Evolutionary conservation across 2,113 vertebrate genomes (phyloP).

Genomic region (Noturus placidus): DNA sequence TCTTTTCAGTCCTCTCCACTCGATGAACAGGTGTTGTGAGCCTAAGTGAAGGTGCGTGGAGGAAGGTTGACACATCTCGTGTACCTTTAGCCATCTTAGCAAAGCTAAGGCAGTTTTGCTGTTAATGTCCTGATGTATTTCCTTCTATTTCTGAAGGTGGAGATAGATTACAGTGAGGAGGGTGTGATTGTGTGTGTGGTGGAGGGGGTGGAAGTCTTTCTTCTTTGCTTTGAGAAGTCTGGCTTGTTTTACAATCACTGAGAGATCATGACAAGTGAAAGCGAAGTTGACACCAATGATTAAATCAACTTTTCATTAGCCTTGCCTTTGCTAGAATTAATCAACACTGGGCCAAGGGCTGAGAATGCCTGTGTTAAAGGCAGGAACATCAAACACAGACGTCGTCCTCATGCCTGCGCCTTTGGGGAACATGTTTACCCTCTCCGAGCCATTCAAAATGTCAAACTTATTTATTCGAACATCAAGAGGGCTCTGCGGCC

Average conservation of each 20-base stretch:
- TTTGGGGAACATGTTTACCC: conserved; percentile 55
- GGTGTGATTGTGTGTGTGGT: background rate
- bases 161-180: background rate
- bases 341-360: conserved; percentile 27
- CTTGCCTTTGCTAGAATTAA: conserved; percentile 45
- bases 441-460: conserved; percentile 54
- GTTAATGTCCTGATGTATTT: conserved; percentile 26
- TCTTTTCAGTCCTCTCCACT: background rate
- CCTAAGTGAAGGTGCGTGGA: conserved; percentile 23
- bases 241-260: conserved; percentile 44
- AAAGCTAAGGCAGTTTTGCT: background rate
- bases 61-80: background rate
- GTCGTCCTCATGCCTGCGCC: conserved; percentile 34
- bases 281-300: conserved; percentile 43
- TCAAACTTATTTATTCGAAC: conserved; percentile 60
- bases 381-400: conserved; percentile 46
- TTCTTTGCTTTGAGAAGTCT: conserved; percentile 31
- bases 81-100: background rate
- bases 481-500: conserved; percentile 44
- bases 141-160: conserved; percentile 11
- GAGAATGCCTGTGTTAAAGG: conserved; percentile 37
- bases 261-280: conserved; percentile 42
- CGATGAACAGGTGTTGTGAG: conserved; percentile 29
- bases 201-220: conserved; percentile 26
- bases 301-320: conserved; percentile 52